Base-by-base conservation (phyloP, 2,113 vertebrate genomes). In the Camelus dromedarius region DNA sequence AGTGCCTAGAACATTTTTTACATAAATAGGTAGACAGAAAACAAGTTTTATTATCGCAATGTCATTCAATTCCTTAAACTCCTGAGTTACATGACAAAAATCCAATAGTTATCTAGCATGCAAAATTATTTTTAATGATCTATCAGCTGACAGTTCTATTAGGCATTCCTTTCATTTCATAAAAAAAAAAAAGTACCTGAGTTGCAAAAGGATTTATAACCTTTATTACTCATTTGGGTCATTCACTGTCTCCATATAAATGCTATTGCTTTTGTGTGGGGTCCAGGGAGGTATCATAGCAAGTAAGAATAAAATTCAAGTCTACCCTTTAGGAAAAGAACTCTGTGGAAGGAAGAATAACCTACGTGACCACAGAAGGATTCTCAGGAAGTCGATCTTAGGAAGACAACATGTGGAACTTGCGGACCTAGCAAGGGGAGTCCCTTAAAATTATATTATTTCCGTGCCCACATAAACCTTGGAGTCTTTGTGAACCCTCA, bases 41-140 rank as follows among this genome's bases (percentile, higher is more conserved):
- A 96, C 13, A n/a, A 73, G 26, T 86, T 97, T 82, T 95, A 94
- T 66, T 83, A 91, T 42, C 85, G 10, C 46, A 82, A 46, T 70
- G 64, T 48, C 89, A 94, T n/a, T 95, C 81, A 84, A 93, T 95
- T 94, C 64, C 91, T 94, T 89, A 94, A 96, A 83, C 48, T 84
- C 56, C 35, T 93, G 86, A 97, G 62, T 79, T 95, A 94, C 24
- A 80, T 28, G 46, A 19, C 82, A 93, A 94, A 97, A 95, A 46
- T 70, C 56, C 91, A 95, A 92, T 42, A 95, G 69, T 86, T 30
- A 90, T 93, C 46, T 66, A 93, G 35, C 85, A 97, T 54, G 56
- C 94, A 94, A 92, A 95, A 89, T 88, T 93, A 91, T 79, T 97
- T 95, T 96, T 96, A 94, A 91, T 96, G 35, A 90, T 82, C n/a